These are phyloP conservation scores for Sarcophaga carnaria DNA, from an alignment of 2,888 invertebrate species.

Conservation along the genomic window DNA sequence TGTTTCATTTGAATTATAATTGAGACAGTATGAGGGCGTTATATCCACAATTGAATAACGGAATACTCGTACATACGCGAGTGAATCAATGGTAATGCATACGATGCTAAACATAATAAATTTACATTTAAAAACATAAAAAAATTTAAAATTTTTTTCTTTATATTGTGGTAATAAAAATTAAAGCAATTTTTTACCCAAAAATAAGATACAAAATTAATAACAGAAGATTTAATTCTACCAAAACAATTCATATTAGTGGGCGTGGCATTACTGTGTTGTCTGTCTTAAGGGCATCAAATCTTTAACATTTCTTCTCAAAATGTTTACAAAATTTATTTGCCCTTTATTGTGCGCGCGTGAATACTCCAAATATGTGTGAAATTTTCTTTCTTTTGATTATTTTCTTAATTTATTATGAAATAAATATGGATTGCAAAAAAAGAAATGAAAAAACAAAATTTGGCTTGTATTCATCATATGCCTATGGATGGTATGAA, in stretches of 20 bases:
- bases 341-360: background rate
- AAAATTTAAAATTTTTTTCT: background rate
- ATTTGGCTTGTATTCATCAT: background rate
- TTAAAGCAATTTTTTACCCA: background rate
- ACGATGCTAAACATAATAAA: background rate
- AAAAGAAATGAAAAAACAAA: background rate
- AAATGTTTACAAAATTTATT: background rate
- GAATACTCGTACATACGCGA: background rate
- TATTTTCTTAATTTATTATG: background rate
- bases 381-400: background rate
- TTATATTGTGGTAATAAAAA: background rate
- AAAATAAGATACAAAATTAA: too few relatives aligned
- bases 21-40: slow-evolving; percentile 59
- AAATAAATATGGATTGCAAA: background rate
- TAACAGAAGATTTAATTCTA: too few relatives aligned
- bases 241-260: too few relatives aligned
- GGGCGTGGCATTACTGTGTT: too few relatives aligned
- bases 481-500: background rate
- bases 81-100: too few relatives aligned
- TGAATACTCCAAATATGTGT: background rate
- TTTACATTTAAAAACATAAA: slow-evolving; percentile 1
- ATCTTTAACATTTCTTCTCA: too few relatives aligned
- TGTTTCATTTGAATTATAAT: slow-evolving; percentile 41
- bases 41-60: background rate
- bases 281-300: too few relatives aligned